Evolutionary conservation across 2,797 vertebrate genomes (phyloP).

Genomic region (Eospalax fontanierii): DNA sequence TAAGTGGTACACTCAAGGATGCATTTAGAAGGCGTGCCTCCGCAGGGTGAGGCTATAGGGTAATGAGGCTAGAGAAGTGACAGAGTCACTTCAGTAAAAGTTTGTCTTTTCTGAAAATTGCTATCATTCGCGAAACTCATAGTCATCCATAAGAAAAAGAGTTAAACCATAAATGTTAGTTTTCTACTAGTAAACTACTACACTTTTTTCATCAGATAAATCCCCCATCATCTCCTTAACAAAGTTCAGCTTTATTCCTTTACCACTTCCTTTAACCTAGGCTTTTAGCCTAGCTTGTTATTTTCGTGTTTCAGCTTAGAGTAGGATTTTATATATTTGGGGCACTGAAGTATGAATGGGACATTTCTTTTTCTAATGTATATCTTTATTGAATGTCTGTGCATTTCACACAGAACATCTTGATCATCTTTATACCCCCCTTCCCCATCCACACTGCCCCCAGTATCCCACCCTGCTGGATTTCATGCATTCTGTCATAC

Average conservation of each 20-base stretch:
- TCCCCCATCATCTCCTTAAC: neutral
- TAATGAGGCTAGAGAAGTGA: neutral
- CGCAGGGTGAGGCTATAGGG: neutral
- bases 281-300: neutral
- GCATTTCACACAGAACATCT: no score
- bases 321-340: neutral
- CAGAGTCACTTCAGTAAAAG: neutral
- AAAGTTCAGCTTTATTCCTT: neutral
- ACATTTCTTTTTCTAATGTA: no score
- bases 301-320: neutral
- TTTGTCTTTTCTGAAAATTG: slow-evolving; percentile 49
- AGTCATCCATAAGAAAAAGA: neutral
- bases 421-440: no score
- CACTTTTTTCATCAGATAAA: neutral
- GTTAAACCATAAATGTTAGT: neutral
- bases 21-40: neutral
- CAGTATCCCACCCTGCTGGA: no score
- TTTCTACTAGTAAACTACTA: neutral
- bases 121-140: neutral
- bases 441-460: no score
- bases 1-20: neutral
- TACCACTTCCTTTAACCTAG: neutral
- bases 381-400: no score
- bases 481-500: no score
- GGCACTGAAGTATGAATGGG: neutral